Conservation (phyloP, 2,888 invertebrate species). For the Lampropteryx suffumata region DNA sequence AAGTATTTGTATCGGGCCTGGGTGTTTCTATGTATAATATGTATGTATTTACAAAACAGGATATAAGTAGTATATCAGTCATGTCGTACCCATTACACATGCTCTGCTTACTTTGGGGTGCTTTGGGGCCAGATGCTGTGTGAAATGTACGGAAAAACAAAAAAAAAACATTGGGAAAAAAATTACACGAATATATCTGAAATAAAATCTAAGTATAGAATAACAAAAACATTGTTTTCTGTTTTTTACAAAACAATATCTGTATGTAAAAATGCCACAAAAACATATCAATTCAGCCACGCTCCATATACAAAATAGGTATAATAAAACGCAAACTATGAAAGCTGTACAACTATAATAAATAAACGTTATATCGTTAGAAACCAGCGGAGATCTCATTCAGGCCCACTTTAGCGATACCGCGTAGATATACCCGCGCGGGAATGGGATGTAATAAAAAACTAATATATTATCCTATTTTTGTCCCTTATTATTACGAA, state of each 20-base stretch:
- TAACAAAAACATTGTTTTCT: not conserved
- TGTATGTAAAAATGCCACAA: conserved; percentile 17
- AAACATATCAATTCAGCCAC: conserved; percentile 25
- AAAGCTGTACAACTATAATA: conserved; percentile 47
- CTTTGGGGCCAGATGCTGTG: no score
- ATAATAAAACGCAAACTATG: conserved; percentile 31
- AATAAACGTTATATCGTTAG: conserved; percentile 51
- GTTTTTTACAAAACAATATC: not conserved
- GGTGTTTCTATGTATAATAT: no score
- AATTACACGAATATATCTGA: no score
- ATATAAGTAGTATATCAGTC: no score
- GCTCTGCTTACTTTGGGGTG: no score
- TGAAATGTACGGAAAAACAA: no score
- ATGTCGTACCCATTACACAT: no score
- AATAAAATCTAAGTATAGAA: no score
- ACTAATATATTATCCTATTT: conserved; percentile 63
- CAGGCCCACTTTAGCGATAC: conserved; percentile 46
- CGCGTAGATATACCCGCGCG: conserved; percentile 51
- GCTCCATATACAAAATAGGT: conserved; percentile 17
- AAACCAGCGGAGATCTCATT: conserved; percentile 49
- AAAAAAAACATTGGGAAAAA: no score
- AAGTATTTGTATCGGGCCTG: no score
- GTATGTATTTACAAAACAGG: no score
- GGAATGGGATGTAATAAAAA: conserved; percentile 51
- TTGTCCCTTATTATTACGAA: conserved; percentile 46